Evolutionary conservation across 2,888 invertebrate species (phyloP).

Genomic region (Brachyptera risi): DNA sequence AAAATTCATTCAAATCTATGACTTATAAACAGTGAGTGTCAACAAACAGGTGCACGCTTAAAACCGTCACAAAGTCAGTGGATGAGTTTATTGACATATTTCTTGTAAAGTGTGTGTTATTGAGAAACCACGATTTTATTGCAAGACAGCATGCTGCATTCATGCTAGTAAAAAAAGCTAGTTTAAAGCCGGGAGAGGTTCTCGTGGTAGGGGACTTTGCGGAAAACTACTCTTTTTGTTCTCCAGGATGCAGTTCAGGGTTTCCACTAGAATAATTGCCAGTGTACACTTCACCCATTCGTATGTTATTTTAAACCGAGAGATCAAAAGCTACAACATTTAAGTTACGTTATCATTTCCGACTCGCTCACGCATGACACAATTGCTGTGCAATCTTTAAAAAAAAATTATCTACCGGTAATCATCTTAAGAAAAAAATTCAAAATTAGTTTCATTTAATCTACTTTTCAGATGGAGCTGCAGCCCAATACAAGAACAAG

Average conservation of each 20-base stretch:
- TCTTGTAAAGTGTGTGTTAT: too few relatives aligned
- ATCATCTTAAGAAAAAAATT: slow-evolving; percentile 28
- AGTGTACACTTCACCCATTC: slow-evolving; percentile 15
- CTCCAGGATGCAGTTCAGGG: slow-evolving; percentile 21
- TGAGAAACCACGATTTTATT: too few relatives aligned
- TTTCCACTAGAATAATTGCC: slow-evolving; percentile 20
- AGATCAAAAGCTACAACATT: slow-evolving; percentile 18
- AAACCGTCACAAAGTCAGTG: background rate
- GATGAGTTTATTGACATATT: background rate
- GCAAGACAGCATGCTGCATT: too few relatives aligned
- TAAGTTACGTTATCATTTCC: slow-evolving; percentile 31
- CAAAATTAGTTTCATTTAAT: slow-evolving; percentile 4
- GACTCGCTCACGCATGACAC: slow-evolving; percentile 29
- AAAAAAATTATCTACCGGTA: too few relatives aligned
- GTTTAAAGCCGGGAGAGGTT: too few relatives aligned
- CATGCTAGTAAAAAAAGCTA: too few relatives aligned
- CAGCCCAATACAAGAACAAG: slow-evolving; percentile 7
- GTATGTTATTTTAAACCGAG: too few relatives aligned
- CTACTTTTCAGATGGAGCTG: slow-evolving; percentile 6
- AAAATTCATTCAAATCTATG: background rate
- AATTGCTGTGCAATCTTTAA: background rate
- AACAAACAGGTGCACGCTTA: background rate
- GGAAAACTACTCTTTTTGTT: too few relatives aligned
- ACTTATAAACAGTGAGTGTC: background rate
- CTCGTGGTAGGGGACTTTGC: too few relatives aligned